phyloP scores from a whole-genome alignment of 2,888 invertebrate species.

The Gymnosoma rotundatum region DNA sequence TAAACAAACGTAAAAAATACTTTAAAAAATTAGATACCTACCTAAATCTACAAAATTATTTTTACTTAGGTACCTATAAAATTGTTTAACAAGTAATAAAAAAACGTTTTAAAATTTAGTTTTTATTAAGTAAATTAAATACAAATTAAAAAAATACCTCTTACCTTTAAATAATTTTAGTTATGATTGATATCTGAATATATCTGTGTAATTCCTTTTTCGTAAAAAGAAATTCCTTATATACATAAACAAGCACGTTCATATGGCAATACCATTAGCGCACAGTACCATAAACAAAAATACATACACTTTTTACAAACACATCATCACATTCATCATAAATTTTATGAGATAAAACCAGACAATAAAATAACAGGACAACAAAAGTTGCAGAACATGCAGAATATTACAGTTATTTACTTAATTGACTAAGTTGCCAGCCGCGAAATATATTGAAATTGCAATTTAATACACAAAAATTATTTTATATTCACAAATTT shows the following conservation, averaged over 20 bases:
- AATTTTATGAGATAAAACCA: too few species aligned
- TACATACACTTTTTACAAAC: background rate
- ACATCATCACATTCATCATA: slow-evolving; percentile 20
- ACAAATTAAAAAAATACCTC: too few species aligned
- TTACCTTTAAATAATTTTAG: too few species aligned
- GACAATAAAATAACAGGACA: slow-evolving; percentile 17
- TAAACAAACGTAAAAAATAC: too few species aligned
- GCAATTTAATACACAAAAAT: background rate
- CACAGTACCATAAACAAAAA: slow-evolving; percentile 61
- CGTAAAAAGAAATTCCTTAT: slow-evolving; percentile 20
- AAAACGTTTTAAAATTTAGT: too few species aligned
- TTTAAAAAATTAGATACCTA: too few species aligned
- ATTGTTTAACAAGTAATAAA: too few species aligned
- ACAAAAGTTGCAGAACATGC: slow-evolving; percentile 35
- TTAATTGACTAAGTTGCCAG: slow-evolving; percentile 6
- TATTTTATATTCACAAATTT: background rate
- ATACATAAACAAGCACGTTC: background rate
- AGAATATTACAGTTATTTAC: background rate
- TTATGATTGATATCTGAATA: too few species aligned
- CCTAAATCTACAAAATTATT: too few species aligned
- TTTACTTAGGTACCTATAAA: too few species aligned
- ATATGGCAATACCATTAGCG: slow-evolving; percentile 47
- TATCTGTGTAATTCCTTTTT: too few species aligned
- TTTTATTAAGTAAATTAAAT: background rate
- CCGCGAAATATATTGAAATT: slow-evolving; percentile 9